Conservation (phyloP, 2,113 vertebrate species). For the Gnathonemus echidnorhynchus region DNA sequence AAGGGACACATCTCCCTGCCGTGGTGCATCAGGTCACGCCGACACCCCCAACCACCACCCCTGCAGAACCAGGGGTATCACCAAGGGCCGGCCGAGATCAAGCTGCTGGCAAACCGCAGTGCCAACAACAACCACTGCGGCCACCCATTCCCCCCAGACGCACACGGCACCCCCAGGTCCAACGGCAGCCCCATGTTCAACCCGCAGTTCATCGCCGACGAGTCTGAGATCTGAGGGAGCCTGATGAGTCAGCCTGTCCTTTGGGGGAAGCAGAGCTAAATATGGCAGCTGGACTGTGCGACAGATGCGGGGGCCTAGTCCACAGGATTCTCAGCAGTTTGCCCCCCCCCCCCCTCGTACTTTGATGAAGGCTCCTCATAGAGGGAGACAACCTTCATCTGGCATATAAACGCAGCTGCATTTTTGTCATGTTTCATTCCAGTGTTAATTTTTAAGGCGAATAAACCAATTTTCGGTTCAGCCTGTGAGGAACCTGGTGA, state of each 20-base stretch:
- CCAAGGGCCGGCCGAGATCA: conserved; percentile 18
- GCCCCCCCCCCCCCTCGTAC: not conserved
- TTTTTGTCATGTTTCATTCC: not conserved
- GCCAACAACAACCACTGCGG: conserved; percentile 42
- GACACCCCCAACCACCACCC: not conserved
- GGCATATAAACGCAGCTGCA: not conserved
- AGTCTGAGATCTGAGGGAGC: conserved; percentile 40
- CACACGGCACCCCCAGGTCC: not conserved
- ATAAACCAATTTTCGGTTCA: not conserved
- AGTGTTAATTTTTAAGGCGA: not conserved
- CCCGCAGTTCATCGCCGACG: conserved; percentile 40
- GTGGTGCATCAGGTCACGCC: not conserved
- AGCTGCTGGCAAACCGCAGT: conserved; percentile 32
- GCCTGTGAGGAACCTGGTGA: not conserved
- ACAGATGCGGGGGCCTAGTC: not conserved
- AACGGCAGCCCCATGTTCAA: not conserved
- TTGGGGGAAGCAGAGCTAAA: not conserved
- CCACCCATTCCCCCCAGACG: not conserved
- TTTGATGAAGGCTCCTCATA: no score
- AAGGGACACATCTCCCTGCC: conserved; percentile 44
- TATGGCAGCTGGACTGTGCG: not conserved
- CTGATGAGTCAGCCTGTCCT: not conserved
- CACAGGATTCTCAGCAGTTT: not conserved
- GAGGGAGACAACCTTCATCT: not conserved
- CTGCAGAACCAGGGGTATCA: not conserved